Percentiles rank a stretch among this genome's conserved stretches.
Evolutionary conservation across 2,113 vertebrate species (phyloP).

Genomic region (Cettia cetti): DNA sequence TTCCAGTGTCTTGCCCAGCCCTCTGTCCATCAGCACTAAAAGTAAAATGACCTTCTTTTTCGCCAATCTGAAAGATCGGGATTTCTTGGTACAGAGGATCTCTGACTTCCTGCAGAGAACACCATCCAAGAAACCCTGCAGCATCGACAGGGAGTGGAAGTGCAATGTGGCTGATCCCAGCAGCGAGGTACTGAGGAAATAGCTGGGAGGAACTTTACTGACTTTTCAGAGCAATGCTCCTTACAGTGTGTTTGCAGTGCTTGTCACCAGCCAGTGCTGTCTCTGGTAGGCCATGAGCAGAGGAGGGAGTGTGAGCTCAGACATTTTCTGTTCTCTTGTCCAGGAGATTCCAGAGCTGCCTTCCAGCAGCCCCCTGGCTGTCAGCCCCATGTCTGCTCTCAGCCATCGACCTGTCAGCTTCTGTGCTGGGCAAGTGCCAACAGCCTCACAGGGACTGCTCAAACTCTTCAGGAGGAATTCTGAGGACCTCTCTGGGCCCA

Average conservation of each 20-base stretch:
- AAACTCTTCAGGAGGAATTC: constrained; percentile 83
- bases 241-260: background rate
- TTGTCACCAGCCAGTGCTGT: background rate
- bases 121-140: constrained; percentile 72
- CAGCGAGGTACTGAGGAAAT: constrained; percentile 26
- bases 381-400: constrained; percentile 27
- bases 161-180: constrained; percentile 21
- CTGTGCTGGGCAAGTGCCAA: constrained; percentile 79
- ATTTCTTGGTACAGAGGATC: constrained; percentile 94
- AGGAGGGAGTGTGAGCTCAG: background rate
- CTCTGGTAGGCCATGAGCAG: background rate
- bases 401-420: constrained; percentile 45
- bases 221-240: background rate
- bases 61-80: constrained; percentile 93
- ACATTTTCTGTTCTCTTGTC: background rate
- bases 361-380: constrained; percentile 59
- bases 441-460: constrained; percentile 86
- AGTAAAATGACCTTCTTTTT: constrained; percentile 98
- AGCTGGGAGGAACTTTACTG: background rate
- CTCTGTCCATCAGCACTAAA: constrained; percentile 96
- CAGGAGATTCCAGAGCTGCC: constrained; percentile 59
- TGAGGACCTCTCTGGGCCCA: constrained; percentile 82
- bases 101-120: constrained; percentile 97
- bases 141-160: constrained; percentile 48
- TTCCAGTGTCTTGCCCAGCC: constrained; percentile 92